phyloP scores from a whole-genome alignment of 2,888 invertebrate genomes.

The Alviniconcha strummeri region DNA sequence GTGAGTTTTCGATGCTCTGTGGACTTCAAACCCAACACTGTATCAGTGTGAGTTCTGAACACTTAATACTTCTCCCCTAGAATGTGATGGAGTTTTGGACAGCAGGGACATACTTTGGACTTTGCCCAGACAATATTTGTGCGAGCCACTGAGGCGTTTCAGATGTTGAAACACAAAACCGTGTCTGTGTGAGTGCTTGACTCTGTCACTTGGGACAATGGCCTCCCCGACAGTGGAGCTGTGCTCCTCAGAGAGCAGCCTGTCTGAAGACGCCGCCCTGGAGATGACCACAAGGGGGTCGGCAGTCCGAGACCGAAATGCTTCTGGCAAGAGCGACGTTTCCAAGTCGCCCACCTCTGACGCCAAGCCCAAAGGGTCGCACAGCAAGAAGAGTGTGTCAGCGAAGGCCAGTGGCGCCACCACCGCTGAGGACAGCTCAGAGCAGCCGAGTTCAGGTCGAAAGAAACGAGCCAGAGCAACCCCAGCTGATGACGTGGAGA shows the following conservation, averaged over 20 bases:
- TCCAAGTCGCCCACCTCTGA: slow-evolving; percentile 14
- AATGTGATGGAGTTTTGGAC: no score
- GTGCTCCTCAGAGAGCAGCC: not conserved
- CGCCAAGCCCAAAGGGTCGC: not conserved
- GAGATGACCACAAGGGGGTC: not conserved
- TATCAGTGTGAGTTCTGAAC: no score
- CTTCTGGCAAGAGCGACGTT: not conserved
- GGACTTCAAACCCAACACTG: no score
- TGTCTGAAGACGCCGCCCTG: not conserved
- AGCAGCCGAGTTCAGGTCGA: slow-evolving; percentile 14
- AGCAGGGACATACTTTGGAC: no score
- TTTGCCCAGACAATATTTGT: no score
- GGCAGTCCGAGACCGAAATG: not conserved
- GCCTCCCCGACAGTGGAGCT: not conserved
- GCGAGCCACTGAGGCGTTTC: no score
- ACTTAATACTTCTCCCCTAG: no score
- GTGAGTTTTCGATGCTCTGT: no score
- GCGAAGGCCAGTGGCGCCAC: not conserved
- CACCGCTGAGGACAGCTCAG: not conserved
- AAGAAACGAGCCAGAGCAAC: slow-evolving; percentile 31
- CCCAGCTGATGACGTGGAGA: slow-evolving; percentile 22
- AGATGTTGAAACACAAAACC: no score
- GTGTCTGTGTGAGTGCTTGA: no score
- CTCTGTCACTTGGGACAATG: not conserved
- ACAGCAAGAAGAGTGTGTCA: slow-evolving; percentile 14